A percentile compares a stretch with the other conserved stretches of the same genome.
These are phyloP conservation scores for Acleris emargana DNA, from an alignment of 2,888 invertebrate genomes.

Conservation along the genomic window DNA sequence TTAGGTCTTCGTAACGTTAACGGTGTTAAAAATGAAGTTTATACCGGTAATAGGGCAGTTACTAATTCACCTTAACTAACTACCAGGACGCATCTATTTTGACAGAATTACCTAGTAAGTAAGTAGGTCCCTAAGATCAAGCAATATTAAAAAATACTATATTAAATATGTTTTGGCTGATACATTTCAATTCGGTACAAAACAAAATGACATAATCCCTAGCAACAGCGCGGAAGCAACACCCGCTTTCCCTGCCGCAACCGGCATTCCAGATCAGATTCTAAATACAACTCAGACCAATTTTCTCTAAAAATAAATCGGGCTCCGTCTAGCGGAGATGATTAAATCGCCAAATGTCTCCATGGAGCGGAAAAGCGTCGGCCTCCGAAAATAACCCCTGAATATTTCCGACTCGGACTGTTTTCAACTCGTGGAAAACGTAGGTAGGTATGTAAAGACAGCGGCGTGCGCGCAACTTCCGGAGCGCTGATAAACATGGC, in stretches of 20 bases:
- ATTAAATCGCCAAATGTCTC: conserved; percentile 76
- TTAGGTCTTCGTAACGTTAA: too few relatives aligned
- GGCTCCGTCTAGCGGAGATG: conserved; percentile 71
- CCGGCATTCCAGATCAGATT: conserved; percentile 35
- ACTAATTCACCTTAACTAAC: too few relatives aligned
- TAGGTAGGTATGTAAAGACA: conserved; percentile 63
- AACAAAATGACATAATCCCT: conserved; percentile 28
- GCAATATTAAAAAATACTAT: too few relatives aligned
- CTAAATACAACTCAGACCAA: conserved; percentile 47
- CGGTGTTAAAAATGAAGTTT: neutral
- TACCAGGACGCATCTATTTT: neutral
- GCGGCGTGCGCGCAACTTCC: conserved; percentile 82
- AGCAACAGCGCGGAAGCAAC: conserved; percentile 24
- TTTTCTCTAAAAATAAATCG: conserved; percentile 71
- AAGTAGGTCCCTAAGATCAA: too few relatives aligned
- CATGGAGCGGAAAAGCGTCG: conserved; percentile 78
- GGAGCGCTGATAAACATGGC: conserved; percentile 80
- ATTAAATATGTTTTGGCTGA: too few relatives aligned
- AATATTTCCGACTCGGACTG: conserved; percentile 79
- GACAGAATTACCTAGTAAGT: too few relatives aligned
- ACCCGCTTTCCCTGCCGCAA: conserved; percentile 30
- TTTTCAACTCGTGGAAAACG: conserved; percentile 73
- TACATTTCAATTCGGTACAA: conserved; percentile 1
- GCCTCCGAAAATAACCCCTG: conserved; percentile 72
- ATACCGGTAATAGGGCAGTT: neutral